Percentiles rank a stretch among this genome's conserved stretches.
Evolutionary conservation across 1,140 invertebrate species (phyloP).

Genomic region (Contarinia nasturtii): DNA sequence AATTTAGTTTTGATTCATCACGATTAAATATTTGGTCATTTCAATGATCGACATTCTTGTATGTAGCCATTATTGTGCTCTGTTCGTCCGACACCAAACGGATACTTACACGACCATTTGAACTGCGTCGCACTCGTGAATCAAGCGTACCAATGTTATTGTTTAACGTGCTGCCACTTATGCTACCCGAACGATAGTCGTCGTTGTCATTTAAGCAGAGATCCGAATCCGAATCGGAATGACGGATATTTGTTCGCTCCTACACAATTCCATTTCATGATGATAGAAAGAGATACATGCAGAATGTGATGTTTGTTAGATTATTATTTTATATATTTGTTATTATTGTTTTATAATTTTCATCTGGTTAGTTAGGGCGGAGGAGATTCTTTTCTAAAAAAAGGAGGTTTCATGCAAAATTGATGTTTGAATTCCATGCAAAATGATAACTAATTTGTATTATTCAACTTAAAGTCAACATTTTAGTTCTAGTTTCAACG

Average conservation of each 20-base stretch:
- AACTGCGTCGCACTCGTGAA: slow-evolving; percentile 13
- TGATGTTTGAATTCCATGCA: no score
- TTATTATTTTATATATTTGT: slow-evolving; percentile 1
- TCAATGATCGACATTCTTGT: slow-evolving; percentile 19
- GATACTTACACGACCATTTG: slow-evolving; percentile 25
- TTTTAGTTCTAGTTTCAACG: not conserved
- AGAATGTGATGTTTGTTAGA: slow-evolving; percentile 1
- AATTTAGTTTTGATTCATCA: no score
- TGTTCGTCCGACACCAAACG: slow-evolving; percentile 20
- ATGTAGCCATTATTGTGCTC: slow-evolving; percentile 20
- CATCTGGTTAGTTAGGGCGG: no score
- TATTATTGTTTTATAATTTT: no score
- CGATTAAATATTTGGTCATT: no score
- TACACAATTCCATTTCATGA: slow-evolving; percentile 15
- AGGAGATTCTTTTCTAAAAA: no score
- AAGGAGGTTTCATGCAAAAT: no score
- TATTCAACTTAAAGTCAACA: slow-evolving; percentile 3
- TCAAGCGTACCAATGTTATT: slow-evolving; percentile 4
- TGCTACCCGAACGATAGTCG: slow-evolving; percentile 5
- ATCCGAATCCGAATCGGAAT: slow-evolving; percentile 68
- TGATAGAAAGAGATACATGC: no score
- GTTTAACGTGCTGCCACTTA: not conserved
- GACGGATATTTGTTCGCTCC: slow-evolving; percentile 36
- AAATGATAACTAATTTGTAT: no score
- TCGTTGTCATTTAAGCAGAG: slow-evolving; percentile 55